These are phyloP conservation scores for Catotricha subobsoleta DNA, from an alignment of 2,888 invertebrate genomes.

Conservation along the genomic window DNA sequence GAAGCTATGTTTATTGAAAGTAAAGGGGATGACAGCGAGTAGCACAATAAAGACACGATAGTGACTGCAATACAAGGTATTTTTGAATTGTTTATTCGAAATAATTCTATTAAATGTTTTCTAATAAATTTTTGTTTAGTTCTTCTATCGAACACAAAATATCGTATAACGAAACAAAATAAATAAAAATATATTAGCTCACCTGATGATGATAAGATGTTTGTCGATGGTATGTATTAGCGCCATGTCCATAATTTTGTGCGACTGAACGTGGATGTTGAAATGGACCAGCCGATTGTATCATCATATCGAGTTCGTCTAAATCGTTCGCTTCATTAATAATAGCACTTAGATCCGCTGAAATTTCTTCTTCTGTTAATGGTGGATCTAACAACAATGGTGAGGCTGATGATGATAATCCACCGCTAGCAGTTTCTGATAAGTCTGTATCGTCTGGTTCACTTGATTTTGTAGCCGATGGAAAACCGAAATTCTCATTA, in stretches of 20 bases:
- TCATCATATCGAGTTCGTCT: slow-evolving; percentile 25
- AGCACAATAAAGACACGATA: too few species aligned
- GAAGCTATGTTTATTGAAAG: too few species aligned
- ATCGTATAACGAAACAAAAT: too few species aligned
- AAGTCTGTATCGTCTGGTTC: not conserved
- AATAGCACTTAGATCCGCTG: slow-evolving; percentile 6
- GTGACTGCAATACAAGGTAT: too few species aligned
- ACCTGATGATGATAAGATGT: slow-evolving; percentile 8
- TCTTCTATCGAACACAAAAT: too few species aligned
- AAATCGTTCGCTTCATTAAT: slow-evolving; percentile 28
- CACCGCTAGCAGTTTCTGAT: not conserved
- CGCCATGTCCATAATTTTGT: slow-evolving; percentile 14
- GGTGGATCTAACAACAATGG: not conserved
- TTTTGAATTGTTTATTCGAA: too few species aligned
- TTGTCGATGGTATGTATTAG: slow-evolving; percentile 13
- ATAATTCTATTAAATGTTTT: too few species aligned
- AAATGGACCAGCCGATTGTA: slow-evolving; percentile 26
- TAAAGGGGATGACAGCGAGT: too few species aligned
- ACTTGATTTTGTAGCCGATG: not conserved
- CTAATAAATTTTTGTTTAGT: too few species aligned
- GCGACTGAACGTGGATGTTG: slow-evolving; percentile 17
- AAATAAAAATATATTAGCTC: too few species aligned
- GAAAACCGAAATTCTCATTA: slow-evolving; percentile 1
- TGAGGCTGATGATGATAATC: not conserved
- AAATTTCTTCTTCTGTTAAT: slow-evolving; percentile 2